These are phyloP conservation scores for Lagenorhynchus albirostris DNA, from an alignment of 2,113 vertebrate genomes.

Conservation along the genomic window DNA sequence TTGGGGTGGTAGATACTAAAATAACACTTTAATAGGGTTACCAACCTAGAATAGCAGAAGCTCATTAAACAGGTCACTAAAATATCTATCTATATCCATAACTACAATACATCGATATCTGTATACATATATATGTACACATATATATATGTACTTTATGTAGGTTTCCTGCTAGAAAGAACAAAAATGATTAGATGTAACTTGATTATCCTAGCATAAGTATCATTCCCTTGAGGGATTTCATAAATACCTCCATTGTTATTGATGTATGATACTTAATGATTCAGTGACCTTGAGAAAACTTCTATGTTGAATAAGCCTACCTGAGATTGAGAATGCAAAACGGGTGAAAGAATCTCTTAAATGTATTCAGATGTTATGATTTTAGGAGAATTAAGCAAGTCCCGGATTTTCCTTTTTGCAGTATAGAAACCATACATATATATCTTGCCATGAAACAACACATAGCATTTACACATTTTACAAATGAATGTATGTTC, in stretches of 20 bases:
- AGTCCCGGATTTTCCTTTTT: background rate
- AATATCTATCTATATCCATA: background rate
- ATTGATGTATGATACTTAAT: background rate
- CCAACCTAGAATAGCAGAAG: background rate
- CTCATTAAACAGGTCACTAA: background rate
- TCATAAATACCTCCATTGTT: background rate
- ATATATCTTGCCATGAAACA: background rate
- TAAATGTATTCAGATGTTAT: background rate
- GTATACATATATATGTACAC: background rate
- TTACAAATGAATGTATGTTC: background rate
- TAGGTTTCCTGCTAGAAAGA: background rate
- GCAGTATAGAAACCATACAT: background rate
- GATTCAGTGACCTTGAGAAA: background rate
- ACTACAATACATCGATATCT: background rate
- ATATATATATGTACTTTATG: background rate
- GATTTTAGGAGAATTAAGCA: background rate
- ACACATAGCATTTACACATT: background rate
- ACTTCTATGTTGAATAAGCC: background rate
- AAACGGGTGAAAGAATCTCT: background rate
- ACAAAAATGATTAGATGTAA: background rate
- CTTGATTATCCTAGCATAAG: background rate
- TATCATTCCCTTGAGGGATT: background rate
- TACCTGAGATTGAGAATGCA: conserved; percentile 20
- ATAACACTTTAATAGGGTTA: background rate
- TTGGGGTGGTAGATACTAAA: background rate